Conservation (phyloP, 2,888 invertebrate species). For the Apocheima hispidaria region DNA sequence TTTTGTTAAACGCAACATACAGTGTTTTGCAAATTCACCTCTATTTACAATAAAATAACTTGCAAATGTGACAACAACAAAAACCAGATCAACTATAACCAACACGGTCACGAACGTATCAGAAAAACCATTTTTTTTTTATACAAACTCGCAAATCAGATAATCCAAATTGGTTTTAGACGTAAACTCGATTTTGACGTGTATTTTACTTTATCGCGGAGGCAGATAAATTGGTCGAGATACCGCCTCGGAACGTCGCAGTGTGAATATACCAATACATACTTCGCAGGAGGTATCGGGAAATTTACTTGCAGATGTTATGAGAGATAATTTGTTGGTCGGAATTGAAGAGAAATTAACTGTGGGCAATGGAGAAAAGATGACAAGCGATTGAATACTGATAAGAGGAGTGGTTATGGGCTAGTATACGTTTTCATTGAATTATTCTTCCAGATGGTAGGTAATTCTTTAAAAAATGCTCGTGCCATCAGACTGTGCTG, state of each 20-base stretch:
- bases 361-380: not conserved
- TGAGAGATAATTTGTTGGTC: conserved; percentile 37
- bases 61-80: conserved; percentile 20
- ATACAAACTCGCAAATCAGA: conserved; percentile 80
- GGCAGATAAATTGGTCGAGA: conserved; percentile 81
- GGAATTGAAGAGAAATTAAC: conserved; percentile 28
- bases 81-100: conserved; percentile 49
- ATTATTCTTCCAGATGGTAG: too few relatives aligned
- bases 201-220: conserved; percentile 79
- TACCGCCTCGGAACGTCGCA: conserved; percentile 60
- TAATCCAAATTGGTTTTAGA: conserved; percentile 84
- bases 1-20: too few relatives aligned
- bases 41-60: not conserved
- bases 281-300: conserved; percentile 38
- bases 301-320: conserved; percentile 38
- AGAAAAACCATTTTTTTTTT: conserved; percentile 65
- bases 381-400: not conserved
- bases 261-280: conserved; percentile 58
- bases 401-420: not conserved
- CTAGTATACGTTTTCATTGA: too few relatives aligned
- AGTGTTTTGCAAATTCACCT: too few relatives aligned
- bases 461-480: too few relatives aligned
- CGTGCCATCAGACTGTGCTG: too few relatives aligned
- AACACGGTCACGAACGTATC: conserved; percentile 49
- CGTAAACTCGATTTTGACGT: conserved; percentile 83